A percentile compares a stretch with the other conserved stretches of the same genome.
Conservation (phyloP, 2,888 invertebrate species). For the Mylabris sibirica region DNA sequence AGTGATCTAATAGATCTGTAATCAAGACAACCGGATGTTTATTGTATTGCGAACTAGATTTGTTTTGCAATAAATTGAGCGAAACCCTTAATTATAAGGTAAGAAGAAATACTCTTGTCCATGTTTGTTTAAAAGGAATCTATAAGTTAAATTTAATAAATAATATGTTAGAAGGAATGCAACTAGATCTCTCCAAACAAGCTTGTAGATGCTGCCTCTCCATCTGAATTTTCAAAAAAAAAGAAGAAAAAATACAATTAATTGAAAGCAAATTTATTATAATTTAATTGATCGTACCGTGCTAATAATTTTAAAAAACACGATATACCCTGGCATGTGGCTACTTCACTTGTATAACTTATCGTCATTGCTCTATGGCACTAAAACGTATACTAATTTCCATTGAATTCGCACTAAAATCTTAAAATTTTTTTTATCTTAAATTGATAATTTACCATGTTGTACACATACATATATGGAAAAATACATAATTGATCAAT, state of each 20-base stretch:
- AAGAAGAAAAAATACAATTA: not conserved
- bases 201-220: conserved; percentile 92
- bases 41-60: too few species aligned
- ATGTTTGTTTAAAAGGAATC: conserved; percentile 59
- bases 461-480: too few species aligned
- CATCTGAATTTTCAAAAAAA: too few species aligned
- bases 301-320: conserved; percentile 81
- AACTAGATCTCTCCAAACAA: conserved; percentile 86
- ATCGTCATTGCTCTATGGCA: conserved; percentile 35
- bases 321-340: conserved; percentile 71
- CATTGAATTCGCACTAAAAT: too few species aligned
- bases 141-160: conserved; percentile 77
- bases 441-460: too few species aligned
- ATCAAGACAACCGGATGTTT: too few species aligned
- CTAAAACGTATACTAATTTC: not conserved
- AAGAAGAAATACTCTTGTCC: conserved; percentile 27
- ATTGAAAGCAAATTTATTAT: not conserved
- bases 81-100: too few species aligned
- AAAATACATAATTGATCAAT: too few species aligned
- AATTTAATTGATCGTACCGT: conserved; percentile 65
- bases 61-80: too few species aligned
- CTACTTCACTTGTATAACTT: conserved; percentile 40
- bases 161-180: conserved; percentile 82
- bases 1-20: too few species aligned
- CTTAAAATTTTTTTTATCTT: too few species aligned